Conservation (phyloP, 2,888 invertebrate species). For the Drosophila robusta region DNA sequence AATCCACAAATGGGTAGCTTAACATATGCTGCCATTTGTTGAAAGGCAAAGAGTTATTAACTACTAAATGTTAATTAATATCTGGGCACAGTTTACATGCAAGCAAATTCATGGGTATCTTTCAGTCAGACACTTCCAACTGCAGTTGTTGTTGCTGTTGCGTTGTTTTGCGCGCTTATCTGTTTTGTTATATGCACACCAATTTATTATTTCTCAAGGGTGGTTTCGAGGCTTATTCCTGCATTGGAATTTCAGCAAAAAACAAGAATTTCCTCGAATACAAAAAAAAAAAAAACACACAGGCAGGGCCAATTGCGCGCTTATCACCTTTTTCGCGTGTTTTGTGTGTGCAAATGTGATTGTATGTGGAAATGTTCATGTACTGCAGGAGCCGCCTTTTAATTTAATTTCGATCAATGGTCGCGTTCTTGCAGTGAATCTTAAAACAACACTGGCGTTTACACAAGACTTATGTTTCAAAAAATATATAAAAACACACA, state of each 20-base stretch:
- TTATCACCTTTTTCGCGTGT: conserved; percentile 70
- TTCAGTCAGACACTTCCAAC: conserved; percentile 10
- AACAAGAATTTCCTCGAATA: conserved; percentile 38
- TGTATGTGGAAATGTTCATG: conserved; percentile 22
- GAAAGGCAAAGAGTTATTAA: background rate
- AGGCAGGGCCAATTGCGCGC: conserved; percentile 52
- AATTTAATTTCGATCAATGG: conserved; percentile 24
- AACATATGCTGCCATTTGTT: background rate
- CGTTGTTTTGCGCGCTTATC: conserved; percentile 75
- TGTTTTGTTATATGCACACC: conserved; percentile 52
- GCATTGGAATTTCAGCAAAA: conserved; percentile 63
- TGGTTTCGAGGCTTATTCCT: conserved; percentile 52
- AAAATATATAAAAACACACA: conserved; percentile 51
- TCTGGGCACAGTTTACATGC: background rate
- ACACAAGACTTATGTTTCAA: conserved; percentile 42
- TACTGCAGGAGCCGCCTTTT: conserved; percentile 33
- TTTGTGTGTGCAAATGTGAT: conserved; percentile 26
- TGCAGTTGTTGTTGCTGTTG: conserved; percentile 34
- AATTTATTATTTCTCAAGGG: conserved; percentile 57
- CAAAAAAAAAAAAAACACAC: conserved; percentile 27
- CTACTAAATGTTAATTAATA: background rate
- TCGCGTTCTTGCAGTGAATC: conserved; percentile 17
- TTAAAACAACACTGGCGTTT: conserved; percentile 25
- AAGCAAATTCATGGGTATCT: conserved; percentile 19
- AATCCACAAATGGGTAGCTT: conserved; percentile 9